Percentiles rank a stretch among this genome's conserved stretches.
These are phyloP conservation scores for Carettochelys insculpta DNA, from an alignment of 2,113 vertebrate genomes.

Conservation along the genomic window DNA sequence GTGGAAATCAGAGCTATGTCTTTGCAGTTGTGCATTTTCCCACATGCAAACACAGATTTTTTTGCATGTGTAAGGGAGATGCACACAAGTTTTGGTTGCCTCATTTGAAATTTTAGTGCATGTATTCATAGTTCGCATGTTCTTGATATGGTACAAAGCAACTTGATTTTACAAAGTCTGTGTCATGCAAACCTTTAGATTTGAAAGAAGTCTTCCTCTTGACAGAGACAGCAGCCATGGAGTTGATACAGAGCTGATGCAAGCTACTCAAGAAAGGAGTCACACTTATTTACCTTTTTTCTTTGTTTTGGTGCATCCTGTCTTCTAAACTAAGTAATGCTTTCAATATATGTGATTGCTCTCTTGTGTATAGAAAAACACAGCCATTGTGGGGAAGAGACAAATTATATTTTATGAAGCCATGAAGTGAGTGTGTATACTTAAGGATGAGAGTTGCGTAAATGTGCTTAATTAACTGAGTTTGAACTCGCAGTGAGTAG, in stretches of 20 bases:
- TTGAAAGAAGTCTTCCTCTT: not conserved
- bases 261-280: not conserved
- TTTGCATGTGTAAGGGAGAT: not conserved
- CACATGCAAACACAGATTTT: not conserved
- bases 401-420: not conserved
- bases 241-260: not conserved
- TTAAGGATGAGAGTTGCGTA: not conserved
- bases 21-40: not conserved
- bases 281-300: not conserved
- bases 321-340: not conserved
- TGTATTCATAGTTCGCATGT: not conserved
- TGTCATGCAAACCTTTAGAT: not conserved
- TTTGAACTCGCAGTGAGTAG: not conserved
- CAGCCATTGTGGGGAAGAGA: not conserved
- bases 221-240: not conserved
- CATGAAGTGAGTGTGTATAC: not conserved
- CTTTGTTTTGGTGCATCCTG: not conserved
- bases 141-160: not conserved
- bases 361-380: not conserved
- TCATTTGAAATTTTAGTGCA: not conserved
- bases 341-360: not conserved
- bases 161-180: not conserved
- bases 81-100: not conserved
- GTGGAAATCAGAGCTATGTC: not conserved
- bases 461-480: conserved; percentile 1